Conservation (phyloP, 2,797 vertebrate genomes). For the Hybognathus amarus region DNA sequence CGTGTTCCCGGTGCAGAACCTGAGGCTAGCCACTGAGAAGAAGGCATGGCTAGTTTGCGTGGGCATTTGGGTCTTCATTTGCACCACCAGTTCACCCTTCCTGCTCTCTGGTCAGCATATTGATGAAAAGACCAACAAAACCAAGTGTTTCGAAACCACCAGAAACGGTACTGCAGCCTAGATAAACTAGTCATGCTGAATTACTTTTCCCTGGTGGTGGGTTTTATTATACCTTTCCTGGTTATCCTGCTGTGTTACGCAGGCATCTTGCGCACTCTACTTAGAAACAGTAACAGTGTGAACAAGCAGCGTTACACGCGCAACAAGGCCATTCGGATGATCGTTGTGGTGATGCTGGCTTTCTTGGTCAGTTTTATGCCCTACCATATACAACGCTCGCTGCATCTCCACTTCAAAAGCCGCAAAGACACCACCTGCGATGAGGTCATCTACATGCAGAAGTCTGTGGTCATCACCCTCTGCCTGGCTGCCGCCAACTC, state of each 20-base stretch:
- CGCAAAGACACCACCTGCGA: conserved; percentile 66
- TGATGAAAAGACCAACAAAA: conserved; percentile 78
- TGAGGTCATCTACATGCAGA: conserved; percentile 82
- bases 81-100: conserved; percentile 83
- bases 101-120: conserved; percentile 71
- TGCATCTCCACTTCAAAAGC: conserved; percentile 82
- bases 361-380: conserved; percentile 93
- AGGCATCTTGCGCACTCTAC: conserved; percentile 84
- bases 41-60: conserved; percentile 82
- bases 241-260: conserved; percentile 88
- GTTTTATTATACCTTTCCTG: conserved; percentile 88
- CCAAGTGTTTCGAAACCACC: conserved; percentile 94
- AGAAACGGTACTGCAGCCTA: neutral
- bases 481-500: conserved; percentile 91
- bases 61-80: conserved; percentile 89
- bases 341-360: conserved; percentile 85
- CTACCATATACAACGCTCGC: conserved; percentile 89
- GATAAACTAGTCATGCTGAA: conserved; percentile 78
- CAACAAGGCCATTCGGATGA: conserved; percentile 88
- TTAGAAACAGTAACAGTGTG: conserved; percentile 73
- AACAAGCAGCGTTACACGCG: conserved; percentile 75
- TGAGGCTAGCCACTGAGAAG: conserved; percentile 79
- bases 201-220: conserved; percentile 83
- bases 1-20: conserved; percentile 89
- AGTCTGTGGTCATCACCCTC: conserved; percentile 89